Evolutionary conservation across 1,140 invertebrate species (phyloP).

Genomic region (Microplitis mediator): DNA sequence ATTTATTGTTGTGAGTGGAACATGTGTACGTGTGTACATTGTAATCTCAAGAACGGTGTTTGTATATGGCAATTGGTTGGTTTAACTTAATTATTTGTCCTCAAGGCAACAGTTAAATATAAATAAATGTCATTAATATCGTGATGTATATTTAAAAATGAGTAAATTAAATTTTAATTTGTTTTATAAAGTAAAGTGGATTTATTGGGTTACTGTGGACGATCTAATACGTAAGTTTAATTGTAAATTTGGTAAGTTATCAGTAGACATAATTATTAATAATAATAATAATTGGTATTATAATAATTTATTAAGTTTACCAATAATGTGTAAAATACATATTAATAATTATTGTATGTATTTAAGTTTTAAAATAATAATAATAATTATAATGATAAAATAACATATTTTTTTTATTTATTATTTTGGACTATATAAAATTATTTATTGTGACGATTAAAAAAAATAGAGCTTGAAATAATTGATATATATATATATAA

Average conservation of each 20-base stretch:
- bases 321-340: background rate
- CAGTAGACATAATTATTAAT: conserved; percentile 2
- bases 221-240: background rate
- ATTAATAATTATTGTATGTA: background rate
- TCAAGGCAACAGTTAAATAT: background rate
- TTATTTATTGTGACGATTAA: background rate
- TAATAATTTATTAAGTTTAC: background rate
- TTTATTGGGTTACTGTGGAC: background rate
- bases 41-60: conserved; percentile 23
- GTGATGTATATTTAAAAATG: too few relatives aligned
- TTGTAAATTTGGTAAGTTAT: conserved; percentile 23
- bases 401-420: background rate
- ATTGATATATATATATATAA: background rate
- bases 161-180: too few relatives aligned
- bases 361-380: background rate
- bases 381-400: background rate
- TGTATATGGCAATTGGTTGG: background rate
- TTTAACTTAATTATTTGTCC: background rate
- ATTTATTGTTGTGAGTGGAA: background rate
- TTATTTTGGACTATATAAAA: background rate
- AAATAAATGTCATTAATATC: background rate
- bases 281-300: background rate
- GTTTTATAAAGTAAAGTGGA: background rate
- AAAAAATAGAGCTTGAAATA: background rate
- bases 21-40: conserved; percentile 13